These are phyloP conservation scores for Acleris literana DNA, from an alignment of 2,888 invertebrate species.

Conservation along the genomic window DNA sequence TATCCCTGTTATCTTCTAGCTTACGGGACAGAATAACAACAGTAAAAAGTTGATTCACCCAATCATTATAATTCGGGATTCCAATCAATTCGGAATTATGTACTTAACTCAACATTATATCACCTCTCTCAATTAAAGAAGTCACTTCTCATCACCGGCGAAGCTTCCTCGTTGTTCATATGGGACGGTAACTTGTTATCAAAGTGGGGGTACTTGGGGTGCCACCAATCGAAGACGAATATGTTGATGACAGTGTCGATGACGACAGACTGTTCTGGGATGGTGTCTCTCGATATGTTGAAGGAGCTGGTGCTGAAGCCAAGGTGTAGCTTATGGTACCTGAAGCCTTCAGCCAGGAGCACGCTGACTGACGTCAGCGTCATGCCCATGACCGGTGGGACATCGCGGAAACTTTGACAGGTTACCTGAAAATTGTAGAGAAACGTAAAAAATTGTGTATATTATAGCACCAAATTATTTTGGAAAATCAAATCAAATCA, in stretches of 20 bases:
- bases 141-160: conserved; percentile 60
- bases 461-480: too few species aligned
- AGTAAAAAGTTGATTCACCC: too few species aligned
- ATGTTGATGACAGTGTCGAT: conserved; percentile 64
- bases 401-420: conserved; percentile 80
- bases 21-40: too few species aligned
- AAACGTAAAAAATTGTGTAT: too few species aligned
- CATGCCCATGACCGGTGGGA: conserved; percentile 85
- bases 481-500: too few species aligned
- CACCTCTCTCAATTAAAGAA: conserved; percentile 50
- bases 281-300: conserved; percentile 54
- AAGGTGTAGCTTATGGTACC: conserved; percentile 80
- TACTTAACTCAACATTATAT: conserved; percentile 9
- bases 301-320: conserved; percentile 71
- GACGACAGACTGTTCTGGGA: conserved; percentile 61
- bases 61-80: too few species aligned
- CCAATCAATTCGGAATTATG: too few species aligned
- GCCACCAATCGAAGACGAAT: conserved; percentile 87
- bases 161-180: conserved; percentile 56
- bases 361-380: conserved; percentile 81
- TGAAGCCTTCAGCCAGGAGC: conserved; percentile 79
- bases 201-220: conserved; percentile 76
- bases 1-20: too few species aligned
- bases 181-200: conserved; percentile 54
- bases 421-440: conserved; percentile 71